These are phyloP conservation scores for Macrosiphum euphorbiae DNA, from an alignment of 2,888 invertebrate species.

Conservation along the genomic window DNA sequence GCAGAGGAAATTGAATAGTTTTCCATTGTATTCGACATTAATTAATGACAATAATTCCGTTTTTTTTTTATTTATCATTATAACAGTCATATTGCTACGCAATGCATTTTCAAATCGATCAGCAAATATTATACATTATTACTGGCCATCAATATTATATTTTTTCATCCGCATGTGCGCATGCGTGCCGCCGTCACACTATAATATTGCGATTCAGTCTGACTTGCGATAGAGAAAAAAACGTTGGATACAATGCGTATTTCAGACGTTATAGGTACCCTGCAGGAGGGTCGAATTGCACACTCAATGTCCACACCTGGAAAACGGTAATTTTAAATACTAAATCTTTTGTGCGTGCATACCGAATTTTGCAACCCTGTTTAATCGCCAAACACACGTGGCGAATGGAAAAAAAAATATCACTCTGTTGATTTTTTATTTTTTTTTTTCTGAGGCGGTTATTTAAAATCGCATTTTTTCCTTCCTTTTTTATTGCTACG, in stretches of 20 bases:
- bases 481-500: background rate
- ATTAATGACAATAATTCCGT: conserved; percentile 34
- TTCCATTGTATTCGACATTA: conserved; percentile 44
- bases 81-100: background rate
- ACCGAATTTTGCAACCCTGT: background rate
- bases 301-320: background rate
- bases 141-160: background rate
- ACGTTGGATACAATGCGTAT: background rate
- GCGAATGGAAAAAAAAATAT: background rate
- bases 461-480: background rate
- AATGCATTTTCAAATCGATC: conserved; percentile 24
- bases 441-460: background rate
- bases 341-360: background rate
- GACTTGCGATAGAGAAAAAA: background rate
- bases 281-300: background rate
- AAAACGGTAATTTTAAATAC: background rate
- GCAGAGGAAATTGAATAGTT: conserved; percentile 55
- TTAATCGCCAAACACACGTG: background rate
- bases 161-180: background rate
- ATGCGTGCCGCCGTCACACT: background rate
- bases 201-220: background rate
- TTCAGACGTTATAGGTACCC: background rate
- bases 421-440: background rate
- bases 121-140: background rate
- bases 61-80: background rate